These are phyloP conservation scores for Eulemur rufifrons DNA, from an alignment of 2,113 vertebrate genomes.

Conservation along the genomic window DNA sequence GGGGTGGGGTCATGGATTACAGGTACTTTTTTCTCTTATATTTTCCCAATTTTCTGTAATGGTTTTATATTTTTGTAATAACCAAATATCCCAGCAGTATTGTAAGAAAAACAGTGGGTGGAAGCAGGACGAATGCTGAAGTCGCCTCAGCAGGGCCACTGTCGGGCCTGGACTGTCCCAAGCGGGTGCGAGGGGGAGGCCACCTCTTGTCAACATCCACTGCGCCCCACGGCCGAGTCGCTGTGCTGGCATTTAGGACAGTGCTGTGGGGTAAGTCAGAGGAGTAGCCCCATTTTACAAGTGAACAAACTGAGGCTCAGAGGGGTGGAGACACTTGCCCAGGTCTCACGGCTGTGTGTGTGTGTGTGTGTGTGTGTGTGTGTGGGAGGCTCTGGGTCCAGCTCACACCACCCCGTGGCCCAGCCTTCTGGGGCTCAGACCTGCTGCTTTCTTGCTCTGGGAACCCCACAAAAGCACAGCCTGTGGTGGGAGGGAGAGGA, in stretches of 20 bases:
- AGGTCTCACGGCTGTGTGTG: background rate
- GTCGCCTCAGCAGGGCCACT: background rate
- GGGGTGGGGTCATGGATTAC: background rate
- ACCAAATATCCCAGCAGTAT: background rate
- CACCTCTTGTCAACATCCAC: fast-evolving
- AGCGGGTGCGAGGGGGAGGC: fast-evolving
- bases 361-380: background rate
- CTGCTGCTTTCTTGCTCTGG: background rate
- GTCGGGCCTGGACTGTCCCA: background rate
- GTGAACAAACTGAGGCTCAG: background rate
- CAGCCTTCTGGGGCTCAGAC: background rate
- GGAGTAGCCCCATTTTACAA: background rate
- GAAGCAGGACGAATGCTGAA: background rate
- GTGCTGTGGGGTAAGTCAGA: fast-evolving
- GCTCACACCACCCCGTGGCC: fast-evolving
- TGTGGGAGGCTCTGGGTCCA: background rate
- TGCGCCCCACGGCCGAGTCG: background rate
- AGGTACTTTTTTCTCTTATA: background rate
- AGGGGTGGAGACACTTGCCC: background rate
- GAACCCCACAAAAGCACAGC: background rate
- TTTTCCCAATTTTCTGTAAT: background rate
- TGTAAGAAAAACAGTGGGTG: background rate
- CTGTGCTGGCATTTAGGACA: background rate
- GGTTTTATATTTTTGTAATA: background rate
- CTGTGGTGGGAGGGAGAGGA: background rate